Evolutionary conservation across 1,140 invertebrate species (phyloP).

Genomic region (Drosophila sulfurigaster): DNA sequence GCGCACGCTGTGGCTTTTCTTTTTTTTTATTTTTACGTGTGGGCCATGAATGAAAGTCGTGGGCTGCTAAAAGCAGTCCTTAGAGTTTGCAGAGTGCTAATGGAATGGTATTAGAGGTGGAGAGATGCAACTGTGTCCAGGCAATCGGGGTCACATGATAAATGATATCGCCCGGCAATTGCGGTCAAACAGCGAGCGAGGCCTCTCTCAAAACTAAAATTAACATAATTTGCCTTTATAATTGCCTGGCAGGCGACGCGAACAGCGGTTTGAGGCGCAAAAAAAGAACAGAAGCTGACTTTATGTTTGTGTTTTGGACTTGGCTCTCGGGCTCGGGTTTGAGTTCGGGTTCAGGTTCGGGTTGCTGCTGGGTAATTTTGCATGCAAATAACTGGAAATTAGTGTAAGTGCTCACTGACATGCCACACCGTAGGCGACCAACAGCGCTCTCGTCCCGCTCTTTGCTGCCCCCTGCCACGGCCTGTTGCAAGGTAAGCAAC

Average conservation of each 20-base stretch:
- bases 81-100: neutral
- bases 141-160: slow-evolving; percentile 68
- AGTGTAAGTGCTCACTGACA: slow-evolving; percentile 82
- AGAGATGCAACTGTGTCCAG: slow-evolving; percentile 24
- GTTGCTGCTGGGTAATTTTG: slow-evolving; percentile 70
- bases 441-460: slow-evolving; percentile 1
- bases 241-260: slow-evolving; percentile 34
- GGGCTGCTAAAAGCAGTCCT: slow-evolving; percentile 9
- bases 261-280: neutral
- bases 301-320: slow-evolving; percentile 22
- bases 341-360: slow-evolving; percentile 24
- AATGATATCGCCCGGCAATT: slow-evolving; percentile 60
- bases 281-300: slow-evolving; percentile 14
- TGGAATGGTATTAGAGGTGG: neutral
- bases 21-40: neutral
- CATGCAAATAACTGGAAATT: slow-evolving; percentile 83
- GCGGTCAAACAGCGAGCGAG: slow-evolving; percentile 34
- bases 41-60: neutral
- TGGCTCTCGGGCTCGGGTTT: slow-evolving; percentile 28
- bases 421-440: slow-evolving; percentile 52
- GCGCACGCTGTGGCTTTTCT: neutral
- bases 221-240: slow-evolving; percentile 71
- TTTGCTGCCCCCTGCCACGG: neutral
- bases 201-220: slow-evolving; percentile 50
- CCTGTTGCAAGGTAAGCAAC: slow-evolving; percentile 31